Evolutionary conservation across 92 coral and sea anemone species (phyloP), one percentile per base, ranked within the genome.

Genomic region (Hydrozoanthus gracilis): DNA sequence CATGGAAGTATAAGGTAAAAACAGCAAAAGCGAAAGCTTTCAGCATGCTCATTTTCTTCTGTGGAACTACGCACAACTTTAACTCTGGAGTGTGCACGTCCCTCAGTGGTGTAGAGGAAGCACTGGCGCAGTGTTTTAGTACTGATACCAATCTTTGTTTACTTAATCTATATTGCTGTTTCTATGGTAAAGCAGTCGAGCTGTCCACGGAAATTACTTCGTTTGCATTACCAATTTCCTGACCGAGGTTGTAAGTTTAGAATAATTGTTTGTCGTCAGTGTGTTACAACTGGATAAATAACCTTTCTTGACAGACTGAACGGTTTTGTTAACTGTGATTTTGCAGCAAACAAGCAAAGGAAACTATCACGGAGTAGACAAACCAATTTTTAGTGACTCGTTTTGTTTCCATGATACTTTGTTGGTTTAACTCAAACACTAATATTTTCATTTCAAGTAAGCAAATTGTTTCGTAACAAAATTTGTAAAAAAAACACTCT

Each of bases 401-500:
- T 14, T n/a, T 62, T 65, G 84, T 79, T 79, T 46, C 84, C 64
- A 79, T 15, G 84, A 62, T 45, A 79, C 84, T 44, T 48, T 79
- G n/a, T 79, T 80, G 62, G 27, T 46, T 14, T 35, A 18, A 15
- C 67, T 49, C 50, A 70, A 80, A 80, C 50, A 51, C 52, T 39
- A 17, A 14, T 64, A 17, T 80, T 79, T 80, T 80, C 64, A 80
- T 80, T 80, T 80, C 58, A 17, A 48, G 54, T 65, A 80, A 80
- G 85, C 66, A 65, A 65, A 80, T 66, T 62, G 49, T 80, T 80
- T 80, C 74, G 74, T 65, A 65, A 80, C 74, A 65, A 80, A 64
- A 47, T 65, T 11, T 10, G 39, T 66, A 13, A n/a, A 51, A 44
- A 80, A 80, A 35, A 17, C 47, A 64, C 64, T 49, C 47, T 70